phyloP scores from a whole-genome alignment of 2,888 invertebrate species.

The Hetaerina titia region DNA sequence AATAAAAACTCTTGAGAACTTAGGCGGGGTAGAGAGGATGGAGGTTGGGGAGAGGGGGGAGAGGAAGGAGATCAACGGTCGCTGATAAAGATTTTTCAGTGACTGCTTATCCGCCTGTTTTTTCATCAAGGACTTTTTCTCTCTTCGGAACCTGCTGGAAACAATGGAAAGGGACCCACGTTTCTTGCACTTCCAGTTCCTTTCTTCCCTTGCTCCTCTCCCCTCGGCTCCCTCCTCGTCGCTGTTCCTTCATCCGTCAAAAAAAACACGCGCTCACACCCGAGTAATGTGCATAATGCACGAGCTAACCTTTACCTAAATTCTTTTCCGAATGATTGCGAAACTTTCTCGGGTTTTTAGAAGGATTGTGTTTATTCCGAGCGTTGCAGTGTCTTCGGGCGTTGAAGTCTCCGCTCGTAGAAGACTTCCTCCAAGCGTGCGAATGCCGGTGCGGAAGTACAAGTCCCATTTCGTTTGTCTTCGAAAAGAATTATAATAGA shows the following conservation, averaged over 20 bases:
- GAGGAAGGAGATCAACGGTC: constrained; percentile 22
- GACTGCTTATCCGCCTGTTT: constrained; percentile 50
- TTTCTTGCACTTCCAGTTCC: constrained; percentile 33
- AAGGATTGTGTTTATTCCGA: constrained; percentile 14
- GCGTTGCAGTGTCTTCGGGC: background rate
- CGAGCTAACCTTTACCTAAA: constrained; percentile 66
- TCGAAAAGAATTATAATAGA: background rate
- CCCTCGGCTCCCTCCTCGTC: background rate
- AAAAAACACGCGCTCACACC: constrained; percentile 43
- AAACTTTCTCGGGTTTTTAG: background rate
- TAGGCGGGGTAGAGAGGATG: background rate
- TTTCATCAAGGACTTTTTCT: constrained; percentile 40
- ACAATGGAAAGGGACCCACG: constrained; percentile 32
- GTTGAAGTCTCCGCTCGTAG: background rate
- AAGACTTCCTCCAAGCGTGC: background rate
- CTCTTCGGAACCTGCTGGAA: background rate
- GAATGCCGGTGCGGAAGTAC: constrained; percentile 19
- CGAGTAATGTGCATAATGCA: constrained; percentile 64
- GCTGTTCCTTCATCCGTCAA: background rate
- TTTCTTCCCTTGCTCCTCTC: background rate
- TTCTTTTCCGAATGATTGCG: constrained; percentile 40
- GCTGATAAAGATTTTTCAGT: constrained; percentile 59
- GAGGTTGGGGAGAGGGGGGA: background rate
- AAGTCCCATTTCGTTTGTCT: constrained; percentile 7
- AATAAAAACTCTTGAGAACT: background rate